phyloP scores from a whole-genome alignment of 1,140 invertebrate species.

The Drosophila pectinifera region DNA sequence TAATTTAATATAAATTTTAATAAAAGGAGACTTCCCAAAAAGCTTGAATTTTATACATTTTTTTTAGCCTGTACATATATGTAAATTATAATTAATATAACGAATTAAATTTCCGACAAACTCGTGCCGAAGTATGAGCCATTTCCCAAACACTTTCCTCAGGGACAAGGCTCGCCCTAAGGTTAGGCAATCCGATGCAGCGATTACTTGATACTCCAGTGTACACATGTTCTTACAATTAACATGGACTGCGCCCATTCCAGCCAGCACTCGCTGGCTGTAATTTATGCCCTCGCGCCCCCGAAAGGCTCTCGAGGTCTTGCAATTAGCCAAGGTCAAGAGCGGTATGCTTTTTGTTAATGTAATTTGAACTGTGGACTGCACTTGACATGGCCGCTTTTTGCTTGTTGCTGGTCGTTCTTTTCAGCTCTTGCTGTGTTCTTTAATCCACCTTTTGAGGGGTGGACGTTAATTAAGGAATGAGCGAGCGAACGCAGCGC shows the following conservation, averaged over 20 bases:
- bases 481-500: conserved; percentile 30
- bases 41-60: no score
- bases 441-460: conserved; percentile 62
- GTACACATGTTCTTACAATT: conserved; percentile 50
- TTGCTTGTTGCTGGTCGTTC: conserved; percentile 49
- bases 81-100: background rate
- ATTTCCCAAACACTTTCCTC: conserved; percentile 5
- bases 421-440: conserved; percentile 18
- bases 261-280: conserved; percentile 12
- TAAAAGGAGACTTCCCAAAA: no score
- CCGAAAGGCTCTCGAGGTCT: conserved; percentile 24
- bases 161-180: conserved; percentile 30
- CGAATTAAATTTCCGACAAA: background rate
- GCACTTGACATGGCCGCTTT: conserved; percentile 46
- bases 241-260: conserved; percentile 47
- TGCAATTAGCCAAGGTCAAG: conserved; percentile 73
- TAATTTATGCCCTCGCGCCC: conserved; percentile 47
- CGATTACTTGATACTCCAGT: conserved; percentile 37
- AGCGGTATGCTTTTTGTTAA: conserved; percentile 58
- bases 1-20: no score
- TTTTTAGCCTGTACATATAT: no score
- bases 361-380: conserved; percentile 68
- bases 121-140: background rate
- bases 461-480: conserved; percentile 71
- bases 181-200: conserved; percentile 32